Percentiles rank a stretch among this genome's conserved stretches.
These are phyloP conservation scores for Gandaritis pyraliata DNA, from an alignment of 2,888 invertebrate species.

Conservation along the genomic window DNA sequence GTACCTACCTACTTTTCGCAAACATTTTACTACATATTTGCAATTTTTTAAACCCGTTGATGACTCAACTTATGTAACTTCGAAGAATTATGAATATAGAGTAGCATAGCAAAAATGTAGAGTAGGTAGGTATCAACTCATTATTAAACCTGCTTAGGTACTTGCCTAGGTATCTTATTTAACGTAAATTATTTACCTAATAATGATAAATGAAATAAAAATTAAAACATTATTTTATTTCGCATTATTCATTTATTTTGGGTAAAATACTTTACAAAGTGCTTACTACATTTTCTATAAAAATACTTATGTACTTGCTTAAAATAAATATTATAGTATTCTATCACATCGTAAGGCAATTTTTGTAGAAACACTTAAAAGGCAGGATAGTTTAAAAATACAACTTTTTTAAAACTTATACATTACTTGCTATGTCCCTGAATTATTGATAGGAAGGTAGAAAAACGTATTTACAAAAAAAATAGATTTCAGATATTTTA, in stretches of 20 bases:
- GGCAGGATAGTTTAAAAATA: constrained; percentile 24
- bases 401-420: background rate
- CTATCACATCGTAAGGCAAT: constrained; percentile 73
- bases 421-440: background rate
- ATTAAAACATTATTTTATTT: constrained; percentile 9
- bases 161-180: no score
- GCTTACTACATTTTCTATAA: constrained; percentile 51
- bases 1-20: no score
- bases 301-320: constrained; percentile 49
- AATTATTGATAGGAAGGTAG: background rate
- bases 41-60: no score
- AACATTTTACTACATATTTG: no score
- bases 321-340: constrained; percentile 68
- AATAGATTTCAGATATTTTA: no score
- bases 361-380: constrained; percentile 37
- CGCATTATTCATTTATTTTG: constrained; percentile 65
- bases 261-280: constrained; percentile 66
- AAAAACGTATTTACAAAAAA: no score
- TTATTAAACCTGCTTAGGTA: no score
- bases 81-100: no score
- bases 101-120: no score
- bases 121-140: no score
- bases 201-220: background rate
- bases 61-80: no score
- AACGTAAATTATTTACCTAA: no score